Conservation (phyloP, 2,113 vertebrate species). For the Scalopus aquaticus region DNA sequence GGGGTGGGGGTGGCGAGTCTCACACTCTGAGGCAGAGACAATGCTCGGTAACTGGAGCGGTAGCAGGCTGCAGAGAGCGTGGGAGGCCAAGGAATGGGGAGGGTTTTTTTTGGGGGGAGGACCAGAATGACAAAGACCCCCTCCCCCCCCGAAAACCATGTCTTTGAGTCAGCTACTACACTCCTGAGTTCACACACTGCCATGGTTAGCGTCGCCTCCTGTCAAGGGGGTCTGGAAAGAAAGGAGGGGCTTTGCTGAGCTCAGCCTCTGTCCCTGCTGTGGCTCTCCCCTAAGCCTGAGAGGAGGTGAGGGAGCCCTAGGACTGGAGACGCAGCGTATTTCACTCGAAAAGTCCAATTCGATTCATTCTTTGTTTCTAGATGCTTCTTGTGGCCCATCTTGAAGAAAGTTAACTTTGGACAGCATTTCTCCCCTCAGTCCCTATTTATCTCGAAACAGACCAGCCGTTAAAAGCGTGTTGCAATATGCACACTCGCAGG, state of each 20-base stretch:
- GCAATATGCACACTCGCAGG: not conserved
- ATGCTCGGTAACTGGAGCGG: not conserved
- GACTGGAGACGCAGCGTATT: not conserved
- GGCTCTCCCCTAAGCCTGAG: conserved; percentile 17
- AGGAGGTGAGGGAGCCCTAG: not conserved
- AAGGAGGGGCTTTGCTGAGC: not conserved
- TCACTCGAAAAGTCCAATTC: not conserved
- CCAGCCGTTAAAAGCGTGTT: not conserved
- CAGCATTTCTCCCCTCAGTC: not conserved
- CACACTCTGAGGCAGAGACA: not conserved
- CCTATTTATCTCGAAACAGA: not conserved
- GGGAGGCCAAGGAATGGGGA: not conserved
- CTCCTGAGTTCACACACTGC: conserved; percentile 84
- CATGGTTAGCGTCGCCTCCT: conserved; percentile 81
- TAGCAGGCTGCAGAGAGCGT: not conserved
- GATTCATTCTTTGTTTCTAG: not conserved
- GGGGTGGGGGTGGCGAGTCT: too few species aligned
- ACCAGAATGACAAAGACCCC: not conserved
- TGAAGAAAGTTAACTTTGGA: not conserved
- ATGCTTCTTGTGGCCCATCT: not conserved
- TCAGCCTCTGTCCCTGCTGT: not conserved
- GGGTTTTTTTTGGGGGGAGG: not conserved
- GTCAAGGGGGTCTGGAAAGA: conserved; percentile 17
- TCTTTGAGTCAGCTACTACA: not conserved
- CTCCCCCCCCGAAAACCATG: not conserved